A percentile compares a stretch with the other conserved stretches of the same genome.
These are phyloP conservation scores for Drosophila tanythrix DNA, from an alignment of 2,888 invertebrate genomes.

Conservation along the genomic window DNA sequence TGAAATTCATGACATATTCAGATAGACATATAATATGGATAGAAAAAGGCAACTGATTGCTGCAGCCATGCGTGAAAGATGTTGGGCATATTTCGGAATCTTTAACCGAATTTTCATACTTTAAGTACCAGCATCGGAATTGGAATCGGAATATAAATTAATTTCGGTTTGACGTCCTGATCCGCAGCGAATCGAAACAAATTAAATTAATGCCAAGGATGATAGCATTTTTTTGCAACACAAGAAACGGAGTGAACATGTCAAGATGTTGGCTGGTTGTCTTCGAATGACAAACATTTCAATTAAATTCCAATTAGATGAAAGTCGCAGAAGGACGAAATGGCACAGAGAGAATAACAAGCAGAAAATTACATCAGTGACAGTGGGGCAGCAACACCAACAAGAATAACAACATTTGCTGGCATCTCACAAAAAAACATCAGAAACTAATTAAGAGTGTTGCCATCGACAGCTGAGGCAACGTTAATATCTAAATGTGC, in stretches of 20 bases:
- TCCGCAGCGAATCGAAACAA: conserved; percentile 7
- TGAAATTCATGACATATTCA: background rate
- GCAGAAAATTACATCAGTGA: conserved; percentile 57
- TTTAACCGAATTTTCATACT: background rate
- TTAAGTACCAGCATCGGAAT: background rate
- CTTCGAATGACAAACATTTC: conserved; percentile 63
- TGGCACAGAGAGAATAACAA: conserved; percentile 14
- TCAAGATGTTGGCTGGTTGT: conserved; percentile 24
- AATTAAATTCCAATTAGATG: conserved; percentile 66
- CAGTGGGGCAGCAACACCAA: conserved; percentile 4
- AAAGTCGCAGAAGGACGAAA: conserved; percentile 47
- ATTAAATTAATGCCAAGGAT: background rate
- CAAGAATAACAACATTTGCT: conserved; percentile 3
- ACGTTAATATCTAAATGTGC: conserved; percentile 6
- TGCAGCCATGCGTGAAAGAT: background rate
- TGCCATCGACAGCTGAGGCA: conserved; percentile 50
- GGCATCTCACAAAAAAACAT: conserved; percentile 38
- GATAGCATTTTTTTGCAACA: background rate
- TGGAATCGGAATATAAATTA: background rate
- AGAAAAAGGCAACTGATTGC: background rate
- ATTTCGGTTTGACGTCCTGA: background rate
- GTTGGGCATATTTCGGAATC: background rate
- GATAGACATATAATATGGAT: background rate
- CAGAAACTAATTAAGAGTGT: conserved; percentile 67
- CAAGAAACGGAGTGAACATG: conserved; percentile 25